These are phyloP conservation scores for Sebastes goodei DNA, from an alignment of 2,797 vertebrate genomes.

Conservation along the genomic window DNA sequence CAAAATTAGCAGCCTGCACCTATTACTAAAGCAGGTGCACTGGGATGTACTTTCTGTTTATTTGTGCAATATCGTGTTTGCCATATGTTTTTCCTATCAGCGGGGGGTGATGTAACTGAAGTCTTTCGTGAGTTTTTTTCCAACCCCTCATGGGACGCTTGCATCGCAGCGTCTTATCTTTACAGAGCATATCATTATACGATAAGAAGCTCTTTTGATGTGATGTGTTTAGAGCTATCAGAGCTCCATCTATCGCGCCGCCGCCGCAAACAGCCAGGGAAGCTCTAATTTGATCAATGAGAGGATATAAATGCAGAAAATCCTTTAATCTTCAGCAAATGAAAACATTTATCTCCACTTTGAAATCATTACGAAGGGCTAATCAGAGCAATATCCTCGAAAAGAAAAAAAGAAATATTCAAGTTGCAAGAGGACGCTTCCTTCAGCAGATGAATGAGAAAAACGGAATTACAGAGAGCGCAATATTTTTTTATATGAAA, in stretches of 20 bases:
- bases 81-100: slow-evolving; percentile 12
- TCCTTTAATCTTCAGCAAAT: slow-evolving; percentile 79
- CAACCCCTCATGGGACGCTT: slow-evolving; percentile 28
- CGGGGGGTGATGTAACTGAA: neutral
- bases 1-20: slow-evolving; percentile 55
- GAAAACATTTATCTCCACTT: slow-evolving; percentile 77
- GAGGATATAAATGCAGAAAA: slow-evolving; percentile 70
- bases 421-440: slow-evolving; percentile 25
- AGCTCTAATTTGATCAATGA: slow-evolving; percentile 73
- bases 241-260: slow-evolving; percentile 47
- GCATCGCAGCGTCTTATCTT: slow-evolving; percentile 52
- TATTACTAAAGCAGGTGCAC: slow-evolving; percentile 40
- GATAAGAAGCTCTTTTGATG: slow-evolving; percentile 73
- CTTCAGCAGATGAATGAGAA: slow-evolving; percentile 51
- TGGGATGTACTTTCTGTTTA: neutral
- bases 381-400: slow-evolving; percentile 68
- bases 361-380: slow-evolving; percentile 72
- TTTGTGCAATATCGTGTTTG: slow-evolving; percentile 6
- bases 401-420: slow-evolving; percentile 13
- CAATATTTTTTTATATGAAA: slow-evolving; percentile 54
- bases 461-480: slow-evolving; percentile 46
- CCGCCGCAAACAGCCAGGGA: slow-evolving; percentile 52
- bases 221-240: slow-evolving; percentile 59
- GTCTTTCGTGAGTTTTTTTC: slow-evolving; percentile 20
- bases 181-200: slow-evolving; percentile 57